Base-by-base conservation (phyloP, 2,797 vertebrate genomes). In the Hyperoplus immaculatus region DNA sequence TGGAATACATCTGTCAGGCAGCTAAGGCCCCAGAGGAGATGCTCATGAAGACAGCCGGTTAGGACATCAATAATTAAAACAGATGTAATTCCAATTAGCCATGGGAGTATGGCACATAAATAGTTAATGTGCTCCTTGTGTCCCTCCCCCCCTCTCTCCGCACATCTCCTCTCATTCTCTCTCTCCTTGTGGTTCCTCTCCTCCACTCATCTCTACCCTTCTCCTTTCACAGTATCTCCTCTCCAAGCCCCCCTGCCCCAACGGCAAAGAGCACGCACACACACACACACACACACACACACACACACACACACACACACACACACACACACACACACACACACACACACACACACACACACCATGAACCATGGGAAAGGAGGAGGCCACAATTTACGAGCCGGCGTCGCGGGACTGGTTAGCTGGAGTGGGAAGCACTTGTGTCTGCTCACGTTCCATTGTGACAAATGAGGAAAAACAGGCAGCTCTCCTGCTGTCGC, bases 61-160 rank as follows among this genome's bases (percentile, higher is more conserved):
- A 94, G 72, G 65, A 75, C 88, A 95, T 95, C 91, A 95, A 95
- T 96, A 95, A 95, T 96, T 95, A 93, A 96, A 95, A 94, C 88
- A 92, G 78, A 87, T 92, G 94, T 95, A 94, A 93, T 89, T 95
- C 93, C 93, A 92, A 93, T 94, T 95, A 94, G 90, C 93, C 77
- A 71, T 83, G 38, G 81, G 88, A 93, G 92, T 61, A 92, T 29
- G 51, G 79, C 88, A 77, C 85, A 93, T 95, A 89, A 95, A 95
- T 95, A 92, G 91, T 94, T 95, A 95, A 96, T 95, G 83, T 78
- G 84, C 59, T 88, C 78, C 82, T 82, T 77, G 86, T 79, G 81
- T 78, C 85, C 83, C 83, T 14, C 41, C 72, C 80, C 80, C 86
- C 59, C 47, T 64, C 73, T 66, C 75, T 78, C 75, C 77, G 72